These are phyloP conservation scores for Triplophysa bombifrons DNA, from an alignment of 2,797 vertebrate genomes.

Conservation along the genomic window DNA sequence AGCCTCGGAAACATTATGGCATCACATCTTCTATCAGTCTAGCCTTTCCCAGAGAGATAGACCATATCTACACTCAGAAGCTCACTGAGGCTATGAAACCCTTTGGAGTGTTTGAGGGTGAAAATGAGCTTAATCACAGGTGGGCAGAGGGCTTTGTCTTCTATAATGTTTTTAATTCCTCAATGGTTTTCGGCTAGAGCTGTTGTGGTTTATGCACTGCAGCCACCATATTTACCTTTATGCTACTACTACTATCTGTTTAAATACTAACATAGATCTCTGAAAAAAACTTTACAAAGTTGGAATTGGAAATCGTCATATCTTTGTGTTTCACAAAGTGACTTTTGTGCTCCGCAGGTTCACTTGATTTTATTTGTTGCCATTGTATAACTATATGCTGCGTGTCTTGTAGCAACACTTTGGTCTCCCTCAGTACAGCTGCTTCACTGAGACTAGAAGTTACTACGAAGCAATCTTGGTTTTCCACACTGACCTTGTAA, in stretches of 20 bases:
- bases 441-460: not conserved
- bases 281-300: too few species aligned
- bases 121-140: slow-evolving; percentile 91
- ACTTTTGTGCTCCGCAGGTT: too few species aligned
- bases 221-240: not conserved
- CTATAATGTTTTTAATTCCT: not conserved
- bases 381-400: too few species aligned
- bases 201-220: not conserved
- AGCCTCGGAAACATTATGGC: slow-evolving; percentile 88
- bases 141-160: slow-evolving; percentile 60
- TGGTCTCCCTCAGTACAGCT: not conserved
- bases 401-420: not conserved
- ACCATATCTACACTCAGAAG: slow-evolving; percentile 88
- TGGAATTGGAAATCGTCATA: too few species aligned
- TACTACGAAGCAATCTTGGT: not conserved
- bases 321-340: too few species aligned
- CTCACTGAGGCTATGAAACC: slow-evolving; percentile 92
- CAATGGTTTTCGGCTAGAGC: not conserved
- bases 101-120: slow-evolving; percentile 95
- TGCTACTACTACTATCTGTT: not conserved
- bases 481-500: not conserved
- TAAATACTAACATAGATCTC: too few species aligned
- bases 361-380: too few species aligned
- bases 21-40: slow-evolving; percentile 93
- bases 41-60: slow-evolving; percentile 86